Conservation (phyloP, 53 echinoderm and acorn worm species). For the Temnopleurus reevesii region DNA sequence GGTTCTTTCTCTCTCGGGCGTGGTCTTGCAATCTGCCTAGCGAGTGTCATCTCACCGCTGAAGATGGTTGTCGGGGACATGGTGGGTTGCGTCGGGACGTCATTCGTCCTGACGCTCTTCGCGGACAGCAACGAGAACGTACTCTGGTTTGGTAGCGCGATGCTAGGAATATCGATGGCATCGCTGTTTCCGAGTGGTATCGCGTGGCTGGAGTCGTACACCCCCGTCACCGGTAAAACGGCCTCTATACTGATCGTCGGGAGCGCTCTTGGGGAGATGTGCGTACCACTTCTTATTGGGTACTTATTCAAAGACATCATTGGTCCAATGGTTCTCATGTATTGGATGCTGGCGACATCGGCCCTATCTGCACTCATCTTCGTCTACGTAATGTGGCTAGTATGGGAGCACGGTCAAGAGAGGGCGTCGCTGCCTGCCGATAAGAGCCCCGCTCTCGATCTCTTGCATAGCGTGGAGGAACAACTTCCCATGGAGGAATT, state of each 20-base stretch:
- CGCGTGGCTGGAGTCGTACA: slow-evolving; percentile 86
- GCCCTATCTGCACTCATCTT: slow-evolving; percentile 59
- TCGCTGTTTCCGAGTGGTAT: slow-evolving; percentile 92
- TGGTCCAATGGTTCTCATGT: slow-evolving; percentile 76
- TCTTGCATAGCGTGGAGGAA: slow-evolving; percentile 55
- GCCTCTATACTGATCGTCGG: slow-evolving; percentile 81
- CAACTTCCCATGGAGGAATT: slow-evolving; percentile 61
- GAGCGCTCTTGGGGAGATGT: slow-evolving; percentile 87
- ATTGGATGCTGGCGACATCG: slow-evolving; percentile 67
- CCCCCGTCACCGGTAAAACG: slow-evolving; percentile 73
- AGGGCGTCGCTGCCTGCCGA: neutral
- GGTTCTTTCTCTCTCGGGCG: slow-evolving; percentile 83
- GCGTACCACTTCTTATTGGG: slow-evolving; percentile 73
- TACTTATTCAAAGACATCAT: slow-evolving; percentile 30
- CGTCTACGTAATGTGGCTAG: slow-evolving; percentile 61
- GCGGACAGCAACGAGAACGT: slow-evolving; percentile 36
- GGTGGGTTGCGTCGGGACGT: slow-evolving; percentile 65
- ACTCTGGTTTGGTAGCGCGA: slow-evolving; percentile 76
- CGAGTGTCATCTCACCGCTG: slow-evolving; percentile 66
- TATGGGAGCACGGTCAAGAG: slow-evolving; percentile 59
- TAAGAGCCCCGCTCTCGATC: slow-evolving; percentile 57
- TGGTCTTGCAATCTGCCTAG: slow-evolving; percentile 84
- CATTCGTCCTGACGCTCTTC: slow-evolving; percentile 55
- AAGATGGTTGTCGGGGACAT: slow-evolving; percentile 75
- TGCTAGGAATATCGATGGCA: slow-evolving; percentile 85